phyloP scores from a whole-genome alignment of 2,797 vertebrate species.

The Coranthus polyacanthus region DNA sequence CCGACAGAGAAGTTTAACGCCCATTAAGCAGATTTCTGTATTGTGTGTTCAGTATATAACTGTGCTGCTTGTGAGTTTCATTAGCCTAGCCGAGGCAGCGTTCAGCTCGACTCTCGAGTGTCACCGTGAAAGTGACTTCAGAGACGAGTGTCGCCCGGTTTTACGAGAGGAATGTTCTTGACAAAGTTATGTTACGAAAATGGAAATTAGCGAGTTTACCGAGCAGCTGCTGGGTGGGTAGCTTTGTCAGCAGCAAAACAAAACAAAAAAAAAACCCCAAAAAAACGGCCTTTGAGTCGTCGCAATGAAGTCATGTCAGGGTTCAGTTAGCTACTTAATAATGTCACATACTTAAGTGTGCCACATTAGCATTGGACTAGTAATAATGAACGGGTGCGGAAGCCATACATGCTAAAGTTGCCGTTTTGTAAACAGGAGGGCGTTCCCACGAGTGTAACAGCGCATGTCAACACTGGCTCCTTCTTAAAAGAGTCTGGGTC shows the following conservation, averaged over 20 bases:
- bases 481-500: neutral
- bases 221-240: constrained; percentile 14
- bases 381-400: neutral
- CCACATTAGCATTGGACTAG: neutral
- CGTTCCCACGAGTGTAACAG: constrained; percentile 42
- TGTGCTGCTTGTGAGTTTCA: constrained; percentile 13
- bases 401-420: neutral
- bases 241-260: constrained; percentile 10
- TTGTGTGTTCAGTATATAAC: constrained; percentile 34
- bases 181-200: too few species aligned
- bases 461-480: neutral
- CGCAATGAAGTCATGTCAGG: neutral
- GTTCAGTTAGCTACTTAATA: fast-evolving
- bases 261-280: too few species aligned
- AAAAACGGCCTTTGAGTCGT: constrained; percentile 8
- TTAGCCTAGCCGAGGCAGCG: constrained; percentile 3
- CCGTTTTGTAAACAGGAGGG: constrained; percentile 7
- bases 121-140: neutral
- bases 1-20: neutral
- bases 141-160: too few species aligned
- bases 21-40: neutral
- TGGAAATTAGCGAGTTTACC: constrained; percentile 33
- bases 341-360: fast-evolving
- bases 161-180: too few species aligned
- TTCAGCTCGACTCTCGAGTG: neutral